A percentile compares a stretch with the other conserved stretches of the same genome.
Conservation (phyloP, 2,797 vertebrate species). For the Chelonia mydas region DNA sequence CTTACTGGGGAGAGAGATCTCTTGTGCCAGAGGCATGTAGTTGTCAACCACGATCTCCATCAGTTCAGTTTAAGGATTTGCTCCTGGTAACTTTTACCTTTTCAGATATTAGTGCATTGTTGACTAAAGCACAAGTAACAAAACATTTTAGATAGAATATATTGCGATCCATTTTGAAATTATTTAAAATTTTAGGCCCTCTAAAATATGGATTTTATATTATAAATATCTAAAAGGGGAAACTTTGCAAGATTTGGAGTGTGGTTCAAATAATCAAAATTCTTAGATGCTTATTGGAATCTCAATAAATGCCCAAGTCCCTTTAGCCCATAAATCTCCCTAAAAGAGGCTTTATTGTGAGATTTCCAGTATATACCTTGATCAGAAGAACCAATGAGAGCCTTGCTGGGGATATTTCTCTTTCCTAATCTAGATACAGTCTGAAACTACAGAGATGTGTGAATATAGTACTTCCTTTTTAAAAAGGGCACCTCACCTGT, state of each 20-base stretch:
- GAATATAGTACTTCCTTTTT: neutral
- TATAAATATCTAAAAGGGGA: neutral
- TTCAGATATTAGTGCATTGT: neutral
- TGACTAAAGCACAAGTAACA: neutral
- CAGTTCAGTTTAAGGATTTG: neutral
- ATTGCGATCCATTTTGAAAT: conserved; percentile 11
- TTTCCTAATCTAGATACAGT: neutral
- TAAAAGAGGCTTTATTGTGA: neutral
- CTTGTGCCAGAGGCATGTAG: neutral
- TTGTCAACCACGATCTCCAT: neutral
- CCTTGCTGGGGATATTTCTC: neutral
- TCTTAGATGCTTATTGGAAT: neutral
- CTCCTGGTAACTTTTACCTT: neutral
- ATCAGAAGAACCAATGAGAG: neutral
- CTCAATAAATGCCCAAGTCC: neutral
- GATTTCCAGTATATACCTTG: neutral
- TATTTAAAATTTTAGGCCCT: neutral
- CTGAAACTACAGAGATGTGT: neutral
- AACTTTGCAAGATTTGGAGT: neutral
- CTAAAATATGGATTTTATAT: neutral
- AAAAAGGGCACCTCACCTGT: neutral
- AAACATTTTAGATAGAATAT: neutral
- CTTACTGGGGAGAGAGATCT: neutral
- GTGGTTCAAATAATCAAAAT: neutral
- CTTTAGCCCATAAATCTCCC: neutral